These are phyloP conservation scores for Cariama cristata DNA, from an alignment of 2,113 vertebrate genomes.

Conservation along the genomic window DNA sequence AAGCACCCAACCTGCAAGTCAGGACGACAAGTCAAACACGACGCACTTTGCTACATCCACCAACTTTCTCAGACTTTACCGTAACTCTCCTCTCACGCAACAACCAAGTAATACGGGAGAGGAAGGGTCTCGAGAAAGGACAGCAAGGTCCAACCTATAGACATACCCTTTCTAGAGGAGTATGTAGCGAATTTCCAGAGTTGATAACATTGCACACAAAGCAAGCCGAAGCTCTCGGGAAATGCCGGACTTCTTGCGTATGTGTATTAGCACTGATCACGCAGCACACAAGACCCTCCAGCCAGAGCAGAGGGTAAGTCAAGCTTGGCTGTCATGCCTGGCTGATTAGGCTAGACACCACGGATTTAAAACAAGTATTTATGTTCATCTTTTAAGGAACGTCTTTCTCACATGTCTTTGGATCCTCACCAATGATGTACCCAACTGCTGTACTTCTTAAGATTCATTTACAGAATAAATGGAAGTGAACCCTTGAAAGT, in stretches of 20 bases:
- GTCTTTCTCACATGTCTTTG: background rate
- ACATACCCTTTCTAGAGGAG: accelerated
- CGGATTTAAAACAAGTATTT: background rate
- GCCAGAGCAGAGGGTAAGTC: background rate
- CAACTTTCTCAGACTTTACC: background rate
- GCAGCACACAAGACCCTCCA: background rate
- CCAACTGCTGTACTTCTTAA: background rate
- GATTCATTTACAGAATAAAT: background rate
- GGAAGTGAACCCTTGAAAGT: background rate
- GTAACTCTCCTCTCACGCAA: background rate
- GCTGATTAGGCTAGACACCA: background rate
- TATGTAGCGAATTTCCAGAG: accelerated
- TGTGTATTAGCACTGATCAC: accelerated
- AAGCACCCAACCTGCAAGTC: background rate
- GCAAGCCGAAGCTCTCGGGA: background rate
- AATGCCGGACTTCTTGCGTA: background rate
- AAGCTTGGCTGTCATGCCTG: background rate
- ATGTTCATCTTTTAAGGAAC: background rate
- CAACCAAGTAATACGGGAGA: background rate
- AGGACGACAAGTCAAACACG: background rate
- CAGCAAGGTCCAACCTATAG: background rate
- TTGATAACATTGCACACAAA: background rate
- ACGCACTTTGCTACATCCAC: accelerated
- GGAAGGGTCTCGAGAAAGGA: background rate
- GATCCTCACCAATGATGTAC: background rate